Evolutionary conservation across 2,888 invertebrate genomes (phyloP).

Genomic region (Vandiemenella viatica): DNA sequence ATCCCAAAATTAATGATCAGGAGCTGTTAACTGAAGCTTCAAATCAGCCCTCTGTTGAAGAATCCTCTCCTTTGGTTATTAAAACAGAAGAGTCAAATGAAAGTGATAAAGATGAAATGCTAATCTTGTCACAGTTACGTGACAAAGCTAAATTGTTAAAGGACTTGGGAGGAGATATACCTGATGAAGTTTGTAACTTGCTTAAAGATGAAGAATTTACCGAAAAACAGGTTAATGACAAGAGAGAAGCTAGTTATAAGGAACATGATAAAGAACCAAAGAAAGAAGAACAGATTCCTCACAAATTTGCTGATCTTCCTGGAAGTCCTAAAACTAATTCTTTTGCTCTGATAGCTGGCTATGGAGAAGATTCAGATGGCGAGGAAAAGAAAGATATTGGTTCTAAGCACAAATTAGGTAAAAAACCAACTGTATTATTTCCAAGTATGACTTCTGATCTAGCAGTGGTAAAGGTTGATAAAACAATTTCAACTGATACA

Average conservation of each 20-base stretch:
- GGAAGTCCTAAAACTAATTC: slow-evolving; percentile 11
- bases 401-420: too few species aligned
- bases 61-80: not conserved
- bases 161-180: slow-evolving; percentile 38
- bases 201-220: slow-evolving; percentile 4
- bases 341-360: slow-evolving; percentile 37
- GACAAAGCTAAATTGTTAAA: slow-evolving; percentile 37
- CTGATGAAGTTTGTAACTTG: slow-evolving; percentile 27
- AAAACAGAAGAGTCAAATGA: slow-evolving; percentile 4
- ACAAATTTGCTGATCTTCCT: not conserved
- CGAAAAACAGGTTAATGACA: slow-evolving; percentile 1
- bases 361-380: slow-evolving; percentile 36
- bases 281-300: not conserved
- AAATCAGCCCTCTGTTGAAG: slow-evolving; percentile 1
- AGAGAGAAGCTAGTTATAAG: slow-evolving; percentile 20
- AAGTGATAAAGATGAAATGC: slow-evolving; percentile 33
- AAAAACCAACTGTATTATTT: too few species aligned
- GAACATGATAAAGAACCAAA: slow-evolving; percentile 23
- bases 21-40: too few species aligned
- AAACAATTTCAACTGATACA: not conserved
- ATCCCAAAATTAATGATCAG: too few species aligned
- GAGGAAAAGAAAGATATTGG: slow-evolving; percentile 22
- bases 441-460: too few species aligned
- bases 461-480: not conserved
- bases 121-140: slow-evolving; percentile 37